A percentile compares a stretch with the other conserved stretches of the same genome.
Conservation (phyloP, 2,113 vertebrate genomes). For the Oncorhynchus clarkii region DNA sequence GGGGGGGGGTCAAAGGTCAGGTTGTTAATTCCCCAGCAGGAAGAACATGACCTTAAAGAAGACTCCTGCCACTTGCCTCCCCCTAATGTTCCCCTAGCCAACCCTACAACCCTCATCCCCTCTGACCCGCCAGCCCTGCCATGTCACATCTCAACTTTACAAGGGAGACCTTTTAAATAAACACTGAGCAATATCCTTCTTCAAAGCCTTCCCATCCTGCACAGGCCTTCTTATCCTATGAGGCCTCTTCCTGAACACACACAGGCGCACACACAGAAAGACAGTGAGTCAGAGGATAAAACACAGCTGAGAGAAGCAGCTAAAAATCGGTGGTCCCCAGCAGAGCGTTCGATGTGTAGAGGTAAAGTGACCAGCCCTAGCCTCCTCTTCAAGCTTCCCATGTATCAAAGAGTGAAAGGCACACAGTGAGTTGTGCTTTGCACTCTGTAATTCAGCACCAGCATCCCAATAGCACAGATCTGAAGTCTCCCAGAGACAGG, state of each 20-base stretch:
- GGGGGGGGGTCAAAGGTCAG: slow-evolving; percentile 59
- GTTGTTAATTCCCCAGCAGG: slow-evolving; percentile 47
- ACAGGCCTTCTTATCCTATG: background rate
- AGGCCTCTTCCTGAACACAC: background rate
- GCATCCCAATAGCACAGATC: slow-evolving; percentile 50
- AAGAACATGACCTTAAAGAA: slow-evolving; percentile 46
- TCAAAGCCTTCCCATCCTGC: slow-evolving; percentile 13
- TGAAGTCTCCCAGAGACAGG: slow-evolving; percentile 55
- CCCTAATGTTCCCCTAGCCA: no score
- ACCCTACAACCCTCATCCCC: slow-evolving; percentile 20
- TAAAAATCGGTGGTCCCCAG: background rate
- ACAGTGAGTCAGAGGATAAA: slow-evolving; percentile 10
- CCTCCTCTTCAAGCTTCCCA: slow-evolving; percentile 24
- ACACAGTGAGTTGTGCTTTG: slow-evolving; percentile 9
- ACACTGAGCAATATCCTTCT: slow-evolving; percentile 11
- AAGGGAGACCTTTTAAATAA: slow-evolving; percentile 35
- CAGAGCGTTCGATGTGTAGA: background rate
- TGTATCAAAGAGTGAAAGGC: slow-evolving; percentile 14
- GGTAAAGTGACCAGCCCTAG: background rate
- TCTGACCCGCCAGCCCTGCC: slow-evolving; percentile 10
- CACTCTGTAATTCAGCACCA: slow-evolving; percentile 52
- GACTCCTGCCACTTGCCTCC: slow-evolving; percentile 15
- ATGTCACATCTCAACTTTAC: slow-evolving; percentile 25
- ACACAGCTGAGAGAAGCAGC: background rate
- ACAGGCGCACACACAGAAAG: background rate